phyloP scores from a whole-genome alignment of 2,113 vertebrate genomes.

The Mus musculus region DNA sequence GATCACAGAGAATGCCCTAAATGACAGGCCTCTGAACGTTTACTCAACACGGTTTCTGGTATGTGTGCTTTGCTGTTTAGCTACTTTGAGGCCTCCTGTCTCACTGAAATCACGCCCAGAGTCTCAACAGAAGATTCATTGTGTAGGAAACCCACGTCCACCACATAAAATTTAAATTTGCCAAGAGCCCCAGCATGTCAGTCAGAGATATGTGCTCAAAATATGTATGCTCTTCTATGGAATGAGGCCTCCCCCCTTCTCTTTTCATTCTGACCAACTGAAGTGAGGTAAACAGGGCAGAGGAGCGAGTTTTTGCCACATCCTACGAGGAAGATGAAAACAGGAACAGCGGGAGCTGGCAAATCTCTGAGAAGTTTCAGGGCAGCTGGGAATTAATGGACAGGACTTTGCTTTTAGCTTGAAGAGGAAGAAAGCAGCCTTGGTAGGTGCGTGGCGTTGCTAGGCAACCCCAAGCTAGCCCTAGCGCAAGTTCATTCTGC shows the following conservation, averaged over 20 bases:
- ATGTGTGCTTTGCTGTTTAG: slow-evolving; percentile 69
- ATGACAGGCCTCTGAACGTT: slow-evolving; percentile 23
- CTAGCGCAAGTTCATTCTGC: slow-evolving; percentile 81
- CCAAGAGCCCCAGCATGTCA: slow-evolving; percentile 70
- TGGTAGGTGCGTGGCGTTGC: slow-evolving; percentile 85
- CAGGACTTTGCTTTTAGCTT: slow-evolving; percentile 87
- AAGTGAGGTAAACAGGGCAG: slow-evolving; percentile 85
- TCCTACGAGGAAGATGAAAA: slow-evolving; percentile 86
- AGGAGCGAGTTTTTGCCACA: slow-evolving; percentile 83
- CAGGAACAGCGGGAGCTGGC: slow-evolving; percentile 86
- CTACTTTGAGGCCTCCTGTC: slow-evolving; percentile 70
- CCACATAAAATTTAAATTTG: slow-evolving; percentile 77
- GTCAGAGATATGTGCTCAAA: slow-evolving; percentile 65
- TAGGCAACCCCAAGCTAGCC: slow-evolving; percentile 85
- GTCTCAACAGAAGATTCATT: slow-evolving; percentile 65
- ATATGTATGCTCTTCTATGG: slow-evolving; percentile 59
- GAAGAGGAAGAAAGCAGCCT: slow-evolving; percentile 83
- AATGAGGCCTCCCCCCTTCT: background rate
- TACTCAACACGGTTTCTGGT: slow-evolving; percentile 50
- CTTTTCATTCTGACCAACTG: slow-evolving; percentile 9
- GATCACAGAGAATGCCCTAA: slow-evolving; percentile 44
- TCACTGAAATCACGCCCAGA: slow-evolving; percentile 71
- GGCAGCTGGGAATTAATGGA: slow-evolving; percentile 90
- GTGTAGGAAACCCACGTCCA: slow-evolving; percentile 71
- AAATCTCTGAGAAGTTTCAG: slow-evolving; percentile 86